phyloP scores from a whole-genome alignment of 2,797 vertebrate species.

The Enteromius treurensis region DNA sequence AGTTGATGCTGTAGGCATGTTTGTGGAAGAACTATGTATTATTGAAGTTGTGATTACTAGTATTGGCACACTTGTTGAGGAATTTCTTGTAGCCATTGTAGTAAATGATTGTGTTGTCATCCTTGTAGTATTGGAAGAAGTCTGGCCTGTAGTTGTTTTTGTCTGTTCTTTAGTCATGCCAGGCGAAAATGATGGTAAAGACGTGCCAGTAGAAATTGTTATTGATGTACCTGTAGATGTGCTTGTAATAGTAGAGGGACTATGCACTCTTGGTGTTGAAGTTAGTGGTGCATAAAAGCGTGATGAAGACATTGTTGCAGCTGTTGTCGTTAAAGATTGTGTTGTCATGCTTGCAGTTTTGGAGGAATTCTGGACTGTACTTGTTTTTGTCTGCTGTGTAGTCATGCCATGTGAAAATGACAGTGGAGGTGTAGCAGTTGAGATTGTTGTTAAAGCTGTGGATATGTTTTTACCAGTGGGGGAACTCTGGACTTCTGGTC shows the following conservation, averaged over 20 bases:
- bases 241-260: too few species aligned
- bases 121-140: too few species aligned
- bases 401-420: background rate
- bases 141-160: too few species aligned
- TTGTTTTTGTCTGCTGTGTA: background rate
- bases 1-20: constrained; percentile 7
- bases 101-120: too few species aligned
- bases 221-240: too few species aligned
- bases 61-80: background rate
- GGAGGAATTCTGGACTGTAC: background rate
- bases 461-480: background rate
- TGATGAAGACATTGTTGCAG: too few species aligned
- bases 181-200: too few species aligned
- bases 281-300: too few species aligned
- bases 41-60: background rate
- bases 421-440: background rate
- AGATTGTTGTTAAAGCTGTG: background rate
- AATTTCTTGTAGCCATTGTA: background rate
- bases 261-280: too few species aligned
- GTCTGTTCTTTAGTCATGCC: too few species aligned
- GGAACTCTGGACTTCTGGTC: background rate
- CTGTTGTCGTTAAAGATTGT: background rate
- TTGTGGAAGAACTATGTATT: background rate
- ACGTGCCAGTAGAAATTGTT: too few species aligned
- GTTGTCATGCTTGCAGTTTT: background rate